Evolutionary conservation across 2,888 invertebrate species (phyloP), one percentile per base, ranked within the genome.

Genomic region (Dione juno): DNA sequence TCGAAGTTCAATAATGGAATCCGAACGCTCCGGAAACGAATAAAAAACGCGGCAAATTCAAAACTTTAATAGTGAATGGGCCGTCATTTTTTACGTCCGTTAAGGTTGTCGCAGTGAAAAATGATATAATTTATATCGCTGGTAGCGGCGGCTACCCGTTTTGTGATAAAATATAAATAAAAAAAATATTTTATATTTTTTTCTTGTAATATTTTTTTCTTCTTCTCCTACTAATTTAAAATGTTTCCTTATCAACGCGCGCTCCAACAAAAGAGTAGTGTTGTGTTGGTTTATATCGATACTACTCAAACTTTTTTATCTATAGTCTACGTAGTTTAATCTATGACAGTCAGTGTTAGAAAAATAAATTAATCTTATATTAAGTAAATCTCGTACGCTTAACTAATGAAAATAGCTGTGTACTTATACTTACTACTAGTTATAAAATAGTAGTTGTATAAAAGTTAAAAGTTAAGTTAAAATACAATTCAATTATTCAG

Each of bases 61-160:
- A 92, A 90, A 86, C 87, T 21, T 57, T 84, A 78, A 84, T 88
- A 87, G 87, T 90, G 87, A 92, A 93, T 92, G 92, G 90, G 81
- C 81, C 88, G 86, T 89, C 90, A 93, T 93, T 92, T 93, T 92
- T 93, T 92, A 93, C 88, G 87, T 88, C 89, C 85, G 90, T 90
- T 90, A 88, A 89, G 88, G 90, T 86, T 91, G 92, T 92, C 92
- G 88, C 88, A 87, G 85, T 92, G 93, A 92, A 91, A 92, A 92
- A 92, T 93, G 92, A 89, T 92, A 93, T 93, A 93, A 93, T 93
- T 93, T 93, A 92, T 93, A 92, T 92, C 88, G 85, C 84, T 86
- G 88, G 90, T 88, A 89, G 90, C 84, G 80, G 83, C 91, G 88
- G 93, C 93, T 93, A 92, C 93, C 84, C 92, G 92, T 93, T 93